Base-by-base conservation (phyloP, 2,888 invertebrate species). In the Drosophila colorata region DNA sequence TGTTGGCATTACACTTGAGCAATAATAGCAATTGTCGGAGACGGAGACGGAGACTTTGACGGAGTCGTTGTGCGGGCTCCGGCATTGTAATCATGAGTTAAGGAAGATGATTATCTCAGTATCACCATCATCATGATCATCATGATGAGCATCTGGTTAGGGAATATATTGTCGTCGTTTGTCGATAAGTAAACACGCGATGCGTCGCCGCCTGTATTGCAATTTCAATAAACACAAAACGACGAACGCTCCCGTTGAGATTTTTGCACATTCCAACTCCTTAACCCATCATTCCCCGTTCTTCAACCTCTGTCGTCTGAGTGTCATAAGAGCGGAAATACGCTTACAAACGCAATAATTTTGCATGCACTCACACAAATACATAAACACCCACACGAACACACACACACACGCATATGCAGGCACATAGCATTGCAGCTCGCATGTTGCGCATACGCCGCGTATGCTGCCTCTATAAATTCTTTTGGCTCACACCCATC, bases 1-100 rank as follows among this genome's bases (percentile, higher is more conserved):
- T 80, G 79, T 80, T 79, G 69, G 79, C 79, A 80, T 78, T 78
- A 78, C 78, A 80, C 78, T 80, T 75, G 69, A 80, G 81, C 81
- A 80, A 72, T 80, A 80, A 80, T 78, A 72, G 78, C 78, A 80
- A 80, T 75, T 80, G 80, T 66, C 52, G 65, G 44, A 48, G 69
- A 18, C 33, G 60, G 8, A 41, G 23, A 44, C 41, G 44, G 31
- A 35, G 31, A 1, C 28, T 0, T 4, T 23, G 38, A 56, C 51
- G 47, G 58, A 57, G 47, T 76, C 56, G 37, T 55, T 38, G 23
- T 51, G 53, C n/a, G 63, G 44, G 55, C 44, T 55, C 20, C 52
- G 38, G 35, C 57, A 58, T 52, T 69, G 69, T 52, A 75, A 65
- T 56, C 65, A 74, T 70, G 68, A 33, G 37, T 31, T 44, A 38